Evolutionary conservation across 1,140 invertebrate species (phyloP), one percentile per base, ranked within the genome.

Genomic region (Drosophila virilis): DNA sequence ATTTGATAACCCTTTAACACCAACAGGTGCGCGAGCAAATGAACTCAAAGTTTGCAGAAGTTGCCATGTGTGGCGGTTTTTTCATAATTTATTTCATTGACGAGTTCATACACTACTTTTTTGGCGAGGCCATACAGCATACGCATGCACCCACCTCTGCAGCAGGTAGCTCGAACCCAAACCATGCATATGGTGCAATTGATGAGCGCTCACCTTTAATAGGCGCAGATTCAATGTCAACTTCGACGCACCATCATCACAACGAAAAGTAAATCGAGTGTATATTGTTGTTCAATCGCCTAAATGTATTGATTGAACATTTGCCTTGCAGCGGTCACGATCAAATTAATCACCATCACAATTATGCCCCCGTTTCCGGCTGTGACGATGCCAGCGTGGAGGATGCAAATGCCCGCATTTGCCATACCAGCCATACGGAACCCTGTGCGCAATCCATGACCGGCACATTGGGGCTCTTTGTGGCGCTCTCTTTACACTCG

Each of bases 61-160:
- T 97, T 8, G 83, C 95, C 0, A 93, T 96, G 38, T 96, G 96
- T 74, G 91, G 93, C 12, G 97, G 97, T 1, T 97, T 97, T 91
- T 97, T 97, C 60, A 73, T 96, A 0, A 94, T 97, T 0, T 97
- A 97, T 80, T 92, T 97, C 12, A 92, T 97, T 8, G 97, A 97
- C 84, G 97, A 97, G 89, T 91, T 95, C 12, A 94, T 96, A 5
- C 95, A 96, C 91, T 94, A 94, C 68, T 94, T 95, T 67, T 95
- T 94, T 67, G 93, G 93, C 8, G 91, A 91, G 70, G 89, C 89
- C 15, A 90, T 91, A 13, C 91, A 92, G 52, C 91, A 92, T 62
- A 72, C 70, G 6, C 84, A 92, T 58, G 40, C 28, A 12, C 13
- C 71, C 6, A 13, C 13, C 28, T n/a, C 55, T 1, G n/a, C 52